Evolutionary conservation across 2,888 invertebrate species (phyloP).

Genomic region (Fragum sueziense): DNA sequence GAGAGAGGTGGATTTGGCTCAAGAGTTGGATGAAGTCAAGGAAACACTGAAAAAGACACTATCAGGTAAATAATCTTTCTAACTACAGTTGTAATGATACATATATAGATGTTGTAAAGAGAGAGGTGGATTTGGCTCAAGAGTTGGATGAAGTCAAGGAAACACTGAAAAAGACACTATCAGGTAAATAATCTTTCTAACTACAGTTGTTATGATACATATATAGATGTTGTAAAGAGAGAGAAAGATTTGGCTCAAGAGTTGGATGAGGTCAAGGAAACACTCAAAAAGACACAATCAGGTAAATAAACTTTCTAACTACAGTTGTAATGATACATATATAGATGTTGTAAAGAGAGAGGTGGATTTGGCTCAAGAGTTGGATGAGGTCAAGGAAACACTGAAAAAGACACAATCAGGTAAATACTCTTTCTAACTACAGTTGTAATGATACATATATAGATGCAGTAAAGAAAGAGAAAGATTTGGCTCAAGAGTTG

Average conservation of each 20-base stretch:
- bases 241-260: no score
- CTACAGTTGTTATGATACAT: no score
- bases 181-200: no score
- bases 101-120: conserved; percentile 84
- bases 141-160: conserved; percentile 85
- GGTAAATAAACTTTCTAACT: no score
- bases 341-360: conserved; percentile 85
- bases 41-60: conserved; percentile 77
- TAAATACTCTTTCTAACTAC: no score
- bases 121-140: conserved; percentile 84
- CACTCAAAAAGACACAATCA: no score
- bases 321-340: conserved; percentile 60
- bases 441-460: conserved; percentile 58
- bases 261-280: no score
- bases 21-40: conserved; percentile 85
- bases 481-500: conserved; percentile 84
- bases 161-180: conserved; percentile 77
- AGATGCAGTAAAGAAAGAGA: conserved; percentile 86
- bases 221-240: no score
- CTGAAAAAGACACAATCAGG: conserved; percentile 77
- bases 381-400: conserved; percentile 84
- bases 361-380: conserved; percentile 84
- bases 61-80: conserved; percentile 75
- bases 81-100: no score
- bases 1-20: conserved; percentile 85